phyloP scores from a whole-genome alignment of 2,888 invertebrate genomes.

The Nephrotoma appendiculata region DNA sequence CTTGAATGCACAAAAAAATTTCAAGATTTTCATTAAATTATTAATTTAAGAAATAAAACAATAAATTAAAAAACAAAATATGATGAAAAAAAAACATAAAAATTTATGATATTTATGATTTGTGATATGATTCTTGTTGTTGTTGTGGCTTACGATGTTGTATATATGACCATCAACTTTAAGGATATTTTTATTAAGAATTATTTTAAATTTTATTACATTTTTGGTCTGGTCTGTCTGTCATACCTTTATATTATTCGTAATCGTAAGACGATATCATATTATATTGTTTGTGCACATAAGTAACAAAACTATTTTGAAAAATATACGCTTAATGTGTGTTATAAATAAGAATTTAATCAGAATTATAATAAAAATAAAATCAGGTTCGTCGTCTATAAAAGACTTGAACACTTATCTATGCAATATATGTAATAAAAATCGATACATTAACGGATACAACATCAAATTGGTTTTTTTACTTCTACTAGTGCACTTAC shows the following conservation, averaged over 20 bases:
- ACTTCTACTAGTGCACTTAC: too few species aligned
- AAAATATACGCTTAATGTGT: too few species aligned
- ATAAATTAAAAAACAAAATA: neutral
- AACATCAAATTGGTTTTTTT: too few species aligned
- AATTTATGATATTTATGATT: neutral
- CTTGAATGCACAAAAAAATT: neutral
- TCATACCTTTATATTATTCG: neutral
- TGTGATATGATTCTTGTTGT: neutral
- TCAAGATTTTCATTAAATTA: neutral
- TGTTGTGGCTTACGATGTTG: neutral
- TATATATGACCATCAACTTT: neutral
- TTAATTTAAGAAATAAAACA: neutral
- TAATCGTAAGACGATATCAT: too few species aligned
- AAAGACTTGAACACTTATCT: too few species aligned
- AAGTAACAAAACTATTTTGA: too few species aligned
- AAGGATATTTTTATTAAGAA: neutral
- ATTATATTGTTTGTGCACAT: too few species aligned
- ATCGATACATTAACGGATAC: too few species aligned
- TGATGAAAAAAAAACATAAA: neutral
- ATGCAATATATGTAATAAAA: too few species aligned
- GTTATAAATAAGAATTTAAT: too few species aligned
- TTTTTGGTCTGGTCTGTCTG: neutral
- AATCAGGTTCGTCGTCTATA: too few species aligned
- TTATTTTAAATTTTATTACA: neutral
- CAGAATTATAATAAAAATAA: too few species aligned